Percentiles rank a stretch among this genome's conserved stretches.
phyloP scores from a whole-genome alignment of 2,888 invertebrate genomes.

The Hirtodrosophila duncani region DNA sequence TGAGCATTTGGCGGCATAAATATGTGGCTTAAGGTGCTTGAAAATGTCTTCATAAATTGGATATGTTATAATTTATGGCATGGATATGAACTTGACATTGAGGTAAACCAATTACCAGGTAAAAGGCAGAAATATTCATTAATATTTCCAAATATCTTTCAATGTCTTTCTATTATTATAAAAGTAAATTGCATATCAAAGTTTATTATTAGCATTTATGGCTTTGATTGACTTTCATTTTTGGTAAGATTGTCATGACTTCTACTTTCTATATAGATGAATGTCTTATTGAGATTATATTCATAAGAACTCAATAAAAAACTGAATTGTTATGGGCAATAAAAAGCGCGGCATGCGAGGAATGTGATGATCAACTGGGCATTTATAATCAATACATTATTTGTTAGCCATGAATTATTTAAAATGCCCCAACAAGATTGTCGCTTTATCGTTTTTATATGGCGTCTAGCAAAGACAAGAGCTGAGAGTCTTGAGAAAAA shows the following conservation, averaged over 20 bases:
- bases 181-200: no score
- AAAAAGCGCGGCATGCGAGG: conserved; percentile 20
- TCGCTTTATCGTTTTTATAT: conserved; percentile 23
- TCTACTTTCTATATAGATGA: no score
- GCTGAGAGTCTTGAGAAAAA: conserved; percentile 51
- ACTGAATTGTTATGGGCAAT: conserved; percentile 7
- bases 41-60: conserved; percentile 52
- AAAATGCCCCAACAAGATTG: conserved; percentile 34
- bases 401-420: conserved; percentile 38
- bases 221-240: no score
- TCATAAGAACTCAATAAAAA: not conserved
- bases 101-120: no score
- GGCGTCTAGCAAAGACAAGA: no score
- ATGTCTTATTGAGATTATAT: no score
- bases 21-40: conserved; percentile 45
- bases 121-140: no score
- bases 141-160: no score
- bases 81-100: conserved; percentile 11
- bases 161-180: no score
- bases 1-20: conserved; percentile 46
- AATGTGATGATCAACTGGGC: conserved; percentile 26
- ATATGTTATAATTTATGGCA: not conserved
- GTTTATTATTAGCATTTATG: no score
- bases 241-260: no score
- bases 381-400: conserved; percentile 37